Conservation (phyloP, 2,113 vertebrate genomes). For the Geococcyx californianus region DNA sequence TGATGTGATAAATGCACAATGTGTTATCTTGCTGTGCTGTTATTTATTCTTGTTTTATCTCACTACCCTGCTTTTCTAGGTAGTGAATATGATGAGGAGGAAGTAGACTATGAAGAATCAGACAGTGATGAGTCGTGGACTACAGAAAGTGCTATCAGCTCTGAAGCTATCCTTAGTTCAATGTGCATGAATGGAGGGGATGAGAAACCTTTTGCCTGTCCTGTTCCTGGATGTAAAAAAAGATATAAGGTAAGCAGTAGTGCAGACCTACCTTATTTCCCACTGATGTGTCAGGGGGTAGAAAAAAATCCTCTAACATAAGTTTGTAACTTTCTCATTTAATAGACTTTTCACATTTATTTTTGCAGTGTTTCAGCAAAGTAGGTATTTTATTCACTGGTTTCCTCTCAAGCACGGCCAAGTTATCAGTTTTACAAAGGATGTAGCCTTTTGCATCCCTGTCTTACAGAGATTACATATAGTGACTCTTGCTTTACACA, state of each 20-base stretch:
- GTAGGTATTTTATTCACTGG: not conserved
- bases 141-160: conserved; percentile 98
- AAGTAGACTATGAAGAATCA: conserved; percentile 96
- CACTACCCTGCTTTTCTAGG: conserved; percentile 71
- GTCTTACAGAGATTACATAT: not conserved
- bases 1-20: conserved; percentile 29
- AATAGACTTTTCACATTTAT: not conserved
- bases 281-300: rapidly evolving
- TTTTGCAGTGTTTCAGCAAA: not conserved
- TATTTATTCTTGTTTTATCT: conserved; percentile 1
- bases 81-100: conserved; percentile 96
- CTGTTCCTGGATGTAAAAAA: conserved; percentile 97
- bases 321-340: not conserved
- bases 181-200: conserved; percentile 99
- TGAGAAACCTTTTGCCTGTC: conserved; percentile 98
- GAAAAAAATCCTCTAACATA: not conserved
- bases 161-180: conserved; percentile 95
- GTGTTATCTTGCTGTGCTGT: not conserved
- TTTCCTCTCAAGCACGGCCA: not conserved
- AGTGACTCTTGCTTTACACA: not conserved
- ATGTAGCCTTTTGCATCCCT: not conserved
- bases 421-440: not conserved
- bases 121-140: conserved; percentile 99
- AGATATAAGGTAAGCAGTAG: conserved; percentile 89
- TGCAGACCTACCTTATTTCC: not conserved